phyloP scores from a whole-genome alignment of 2,888 invertebrate species.

The Trachelus tabidus region DNA sequence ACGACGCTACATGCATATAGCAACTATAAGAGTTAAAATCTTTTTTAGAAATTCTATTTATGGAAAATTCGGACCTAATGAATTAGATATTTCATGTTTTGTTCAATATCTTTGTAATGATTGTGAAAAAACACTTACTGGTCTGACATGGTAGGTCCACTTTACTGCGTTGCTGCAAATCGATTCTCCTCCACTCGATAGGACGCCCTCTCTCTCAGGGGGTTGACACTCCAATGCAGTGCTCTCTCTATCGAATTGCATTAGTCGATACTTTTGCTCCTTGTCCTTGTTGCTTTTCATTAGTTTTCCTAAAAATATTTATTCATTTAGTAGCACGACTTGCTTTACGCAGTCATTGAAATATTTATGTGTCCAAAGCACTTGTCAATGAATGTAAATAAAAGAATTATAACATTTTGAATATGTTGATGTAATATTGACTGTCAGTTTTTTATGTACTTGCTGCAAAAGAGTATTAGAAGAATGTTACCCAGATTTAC shows the following conservation, averaged over 20 bases:
- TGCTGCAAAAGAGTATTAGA: background rate
- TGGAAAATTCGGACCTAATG: background rate
- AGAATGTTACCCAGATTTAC: background rate
- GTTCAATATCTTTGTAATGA: conserved; percentile 11
- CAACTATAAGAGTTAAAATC: background rate
- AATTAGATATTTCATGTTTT: background rate
- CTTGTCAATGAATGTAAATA: background rate
- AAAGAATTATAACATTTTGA: background rate
- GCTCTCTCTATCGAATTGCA: background rate
- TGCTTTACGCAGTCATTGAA: background rate
- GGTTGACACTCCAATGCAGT: too few species aligned
- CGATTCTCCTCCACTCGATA: conserved; percentile 19
- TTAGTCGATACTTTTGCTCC: background rate
- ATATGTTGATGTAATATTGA: background rate
- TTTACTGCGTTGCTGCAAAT: conserved; percentile 18
- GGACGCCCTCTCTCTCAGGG: conserved; percentile 1
- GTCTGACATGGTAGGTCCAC: conserved; percentile 52
- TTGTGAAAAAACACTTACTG: conserved; percentile 48
- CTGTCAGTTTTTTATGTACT: background rate
- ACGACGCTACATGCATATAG: background rate
- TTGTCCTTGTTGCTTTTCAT: background rate
- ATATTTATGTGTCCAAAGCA: background rate
- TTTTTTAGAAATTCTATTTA: background rate
- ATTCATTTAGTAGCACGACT: background rate
- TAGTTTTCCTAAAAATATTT: background rate